These are phyloP conservation scores for Sylvilagus bachmani DNA, from an alignment of 2,113 vertebrate genomes.

Conservation along the genomic window DNA sequence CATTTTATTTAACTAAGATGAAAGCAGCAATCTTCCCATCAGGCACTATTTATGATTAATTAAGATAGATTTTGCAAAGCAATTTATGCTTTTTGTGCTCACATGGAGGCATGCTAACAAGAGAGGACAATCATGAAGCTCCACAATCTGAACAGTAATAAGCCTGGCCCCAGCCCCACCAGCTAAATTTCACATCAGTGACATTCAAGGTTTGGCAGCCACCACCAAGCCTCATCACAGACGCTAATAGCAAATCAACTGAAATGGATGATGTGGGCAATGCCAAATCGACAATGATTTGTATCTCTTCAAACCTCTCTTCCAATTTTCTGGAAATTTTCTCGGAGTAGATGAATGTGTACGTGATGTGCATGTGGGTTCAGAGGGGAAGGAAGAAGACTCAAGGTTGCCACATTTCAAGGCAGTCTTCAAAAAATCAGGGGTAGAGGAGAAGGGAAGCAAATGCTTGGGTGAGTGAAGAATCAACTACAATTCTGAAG, in stretches of 20 bases:
- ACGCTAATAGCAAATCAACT: slow-evolving; percentile 61
- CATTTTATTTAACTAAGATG: slow-evolving; percentile 79
- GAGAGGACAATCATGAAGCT: slow-evolving; percentile 55
- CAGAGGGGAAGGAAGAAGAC: background rate
- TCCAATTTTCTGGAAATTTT: slow-evolving; percentile 40
- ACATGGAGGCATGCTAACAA: slow-evolving; percentile 30
- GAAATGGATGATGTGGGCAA: slow-evolving; percentile 40
- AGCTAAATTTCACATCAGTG: slow-evolving; percentile 68
- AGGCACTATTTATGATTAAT: slow-evolving; percentile 85
- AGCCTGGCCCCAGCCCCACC: slow-evolving; percentile 68
- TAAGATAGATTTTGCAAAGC: slow-evolving; percentile 78
- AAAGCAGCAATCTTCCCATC: slow-evolving; percentile 83
- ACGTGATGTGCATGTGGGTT: background rate
- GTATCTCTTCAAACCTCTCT: slow-evolving; percentile 36
- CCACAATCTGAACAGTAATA: slow-evolving; percentile 34
- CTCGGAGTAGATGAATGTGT: background rate
- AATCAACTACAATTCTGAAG: background rate
- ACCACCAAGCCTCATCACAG: slow-evolving; percentile 66
- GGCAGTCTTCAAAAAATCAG: background rate
- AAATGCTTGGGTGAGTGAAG: background rate
- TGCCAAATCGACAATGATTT: slow-evolving; percentile 59
- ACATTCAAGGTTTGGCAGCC: slow-evolving; percentile 74
- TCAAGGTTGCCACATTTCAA: background rate
- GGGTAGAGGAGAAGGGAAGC: background rate
- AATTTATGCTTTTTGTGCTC: slow-evolving; percentile 71